A percentile compares a stretch with the other conserved stretches of the same genome.
Conservation (phyloP, 92 coral and sea anemone genomes). For the Scolanthus callimorphus region DNA sequence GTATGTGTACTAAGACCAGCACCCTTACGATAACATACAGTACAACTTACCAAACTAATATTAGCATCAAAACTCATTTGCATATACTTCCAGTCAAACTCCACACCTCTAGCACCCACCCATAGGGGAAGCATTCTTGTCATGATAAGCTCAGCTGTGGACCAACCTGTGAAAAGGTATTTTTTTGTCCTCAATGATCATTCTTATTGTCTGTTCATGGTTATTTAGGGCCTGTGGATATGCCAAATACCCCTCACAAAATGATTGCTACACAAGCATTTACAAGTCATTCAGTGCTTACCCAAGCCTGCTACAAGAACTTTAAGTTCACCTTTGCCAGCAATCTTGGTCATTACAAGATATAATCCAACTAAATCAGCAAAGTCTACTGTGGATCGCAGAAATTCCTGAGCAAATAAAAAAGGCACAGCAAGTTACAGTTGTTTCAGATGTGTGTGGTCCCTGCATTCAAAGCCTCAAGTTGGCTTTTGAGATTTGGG, state of each 20-base stretch:
- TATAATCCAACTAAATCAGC: slow-evolving; percentile 95
- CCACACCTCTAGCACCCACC: slow-evolving; percentile 99
- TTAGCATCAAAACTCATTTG: slow-evolving; percentile 99
- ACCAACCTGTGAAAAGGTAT: slow-evolving; percentile 85
- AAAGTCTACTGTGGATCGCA: slow-evolving; percentile 88
- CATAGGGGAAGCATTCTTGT: slow-evolving; percentile 92
- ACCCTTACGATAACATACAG: no score
- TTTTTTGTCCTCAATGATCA: neutral
- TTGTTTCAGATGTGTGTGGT: no score
- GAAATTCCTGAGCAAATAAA: slow-evolving; percentile 66
- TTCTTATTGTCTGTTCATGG: no score
- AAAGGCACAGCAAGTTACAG: neutral
- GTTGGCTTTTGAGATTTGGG: no score
- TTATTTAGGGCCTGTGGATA: no score
- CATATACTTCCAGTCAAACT: slow-evolving; percentile 99
- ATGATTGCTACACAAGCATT: no score
- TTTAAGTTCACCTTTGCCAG: slow-evolving; percentile 97
- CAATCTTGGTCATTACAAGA: slow-evolving; percentile 85
- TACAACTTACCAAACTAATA: slow-evolving; percentile 90
- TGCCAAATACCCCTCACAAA: no score
- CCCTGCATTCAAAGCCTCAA: no score
- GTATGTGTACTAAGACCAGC: no score
- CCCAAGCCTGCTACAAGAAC: slow-evolving; percentile 97
- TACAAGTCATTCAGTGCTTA: no score
- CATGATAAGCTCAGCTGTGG: slow-evolving; percentile 92